Percentiles rank a stretch among this genome's conserved stretches.
Evolutionary conservation across 1,140 invertebrate genomes (phyloP).

Genomic region (Drosophila mauritiana): DNA sequence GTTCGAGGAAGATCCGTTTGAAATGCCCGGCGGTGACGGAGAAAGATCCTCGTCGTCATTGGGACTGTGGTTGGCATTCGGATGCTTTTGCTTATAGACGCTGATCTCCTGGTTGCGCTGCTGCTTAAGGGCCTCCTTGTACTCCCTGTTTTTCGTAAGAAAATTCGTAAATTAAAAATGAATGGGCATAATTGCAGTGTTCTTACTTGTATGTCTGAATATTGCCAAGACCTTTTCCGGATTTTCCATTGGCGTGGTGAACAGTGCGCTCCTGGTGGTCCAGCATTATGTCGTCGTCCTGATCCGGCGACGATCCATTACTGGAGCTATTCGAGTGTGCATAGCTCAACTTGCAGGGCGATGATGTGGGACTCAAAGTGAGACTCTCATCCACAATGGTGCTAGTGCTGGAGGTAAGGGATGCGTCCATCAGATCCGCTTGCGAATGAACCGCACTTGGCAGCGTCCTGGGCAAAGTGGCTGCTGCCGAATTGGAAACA

Average conservation of each 20-base stretch:
- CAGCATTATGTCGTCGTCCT: conserved; percentile 80
- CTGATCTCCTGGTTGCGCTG: conserved; percentile 91
- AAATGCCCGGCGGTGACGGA: conserved; percentile 26
- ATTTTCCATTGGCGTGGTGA: conserved; percentile 86
- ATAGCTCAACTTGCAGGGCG: conserved; percentile 63
- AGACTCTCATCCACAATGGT: conserved; percentile 82
- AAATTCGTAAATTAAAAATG: not conserved
- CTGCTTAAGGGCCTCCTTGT: conserved; percentile 93
- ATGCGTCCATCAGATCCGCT: conserved; percentile 76
- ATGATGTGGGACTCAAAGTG: conserved; percentile 56
- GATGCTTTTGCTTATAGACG: conserved; percentile 87
- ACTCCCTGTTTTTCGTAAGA: conserved; percentile 86
- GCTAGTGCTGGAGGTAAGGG: conserved; percentile 77
- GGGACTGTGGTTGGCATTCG: conserved; percentile 73
- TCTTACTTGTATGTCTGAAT: conserved; percentile 93
- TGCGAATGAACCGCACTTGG: conserved; percentile 52
- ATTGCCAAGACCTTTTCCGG: conserved; percentile 89
- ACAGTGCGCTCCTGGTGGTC: conserved; percentile 79
- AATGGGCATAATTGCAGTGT: not conserved
- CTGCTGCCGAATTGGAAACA: conserved; percentile 25
- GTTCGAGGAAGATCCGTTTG: conserved; percentile 44
- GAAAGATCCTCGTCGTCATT: conserved; percentile 60
- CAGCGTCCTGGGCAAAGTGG: conserved; percentile 57
- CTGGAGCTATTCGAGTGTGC: conserved; percentile 71
- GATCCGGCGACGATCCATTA: conserved; percentile 83